A percentile compares a stretch with the other conserved stretches of the same genome.
phyloP scores from a whole-genome alignment of 1,140 invertebrate genomes.

The Drosophila repleta region DNA sequence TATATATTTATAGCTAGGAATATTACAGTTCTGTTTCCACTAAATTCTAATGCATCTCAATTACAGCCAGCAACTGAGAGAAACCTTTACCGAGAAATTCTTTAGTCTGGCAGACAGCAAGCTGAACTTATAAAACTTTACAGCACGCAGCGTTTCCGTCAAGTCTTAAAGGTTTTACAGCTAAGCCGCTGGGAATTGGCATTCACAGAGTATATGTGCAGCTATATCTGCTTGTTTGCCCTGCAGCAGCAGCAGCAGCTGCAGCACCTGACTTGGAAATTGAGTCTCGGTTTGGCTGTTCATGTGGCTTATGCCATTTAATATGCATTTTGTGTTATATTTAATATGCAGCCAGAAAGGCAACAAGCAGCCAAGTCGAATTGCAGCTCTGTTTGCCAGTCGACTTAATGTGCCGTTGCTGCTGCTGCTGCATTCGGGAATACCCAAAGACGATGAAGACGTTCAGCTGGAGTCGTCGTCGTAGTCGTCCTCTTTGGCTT shows the following conservation, averaged over 20 bases:
- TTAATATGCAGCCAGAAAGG: constrained; percentile 73
- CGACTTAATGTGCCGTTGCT: constrained; percentile 62
- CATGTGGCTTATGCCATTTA: constrained; percentile 80
- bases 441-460: constrained; percentile 39
- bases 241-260: constrained; percentile 4
- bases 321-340: constrained; percentile 83
- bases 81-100: constrained; percentile 24
- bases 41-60: not conserved
- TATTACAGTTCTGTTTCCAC: not conserved
- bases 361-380: constrained; percentile 61
- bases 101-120: constrained; percentile 50
- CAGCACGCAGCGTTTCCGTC: constrained; percentile 47
- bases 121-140: constrained; percentile 79
- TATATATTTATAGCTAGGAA: constrained; percentile 1
- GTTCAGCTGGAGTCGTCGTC: constrained; percentile 16
- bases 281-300: constrained; percentile 21
- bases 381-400: constrained; percentile 63
- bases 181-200: constrained; percentile 61
- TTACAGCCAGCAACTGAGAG: constrained; percentile 3
- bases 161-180: constrained; percentile 79
- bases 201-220: constrained; percentile 3
- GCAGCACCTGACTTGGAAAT: constrained; percentile 22
- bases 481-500: constrained; percentile 19
- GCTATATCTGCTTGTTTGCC: constrained; percentile 14
- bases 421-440: constrained; percentile 67